These are phyloP conservation scores for Trissonchulus latispiculum DNA, from an alignment of 2,888 invertebrate genomes.

Conservation along the genomic window DNA sequence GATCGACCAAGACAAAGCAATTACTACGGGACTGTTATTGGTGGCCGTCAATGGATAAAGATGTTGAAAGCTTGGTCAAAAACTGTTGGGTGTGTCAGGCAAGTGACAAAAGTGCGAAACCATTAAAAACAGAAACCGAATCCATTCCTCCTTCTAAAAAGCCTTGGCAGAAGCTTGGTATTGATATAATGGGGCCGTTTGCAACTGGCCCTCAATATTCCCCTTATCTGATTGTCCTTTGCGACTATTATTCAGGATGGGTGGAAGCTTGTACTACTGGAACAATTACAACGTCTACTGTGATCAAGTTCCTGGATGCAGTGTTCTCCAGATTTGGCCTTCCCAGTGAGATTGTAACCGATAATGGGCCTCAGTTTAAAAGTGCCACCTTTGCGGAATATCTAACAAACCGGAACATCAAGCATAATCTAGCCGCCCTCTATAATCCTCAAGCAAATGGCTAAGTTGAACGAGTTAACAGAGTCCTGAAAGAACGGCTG, in stretches of 20 bases:
- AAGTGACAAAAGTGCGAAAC: background rate
- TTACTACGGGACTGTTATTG: background rate
- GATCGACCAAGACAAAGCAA: background rate
- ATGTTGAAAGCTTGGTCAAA: background rate
- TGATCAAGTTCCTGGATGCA: background rate
- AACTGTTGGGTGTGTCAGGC: background rate
- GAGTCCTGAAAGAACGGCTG: background rate
- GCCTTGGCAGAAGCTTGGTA: background rate
- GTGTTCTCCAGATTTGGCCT: background rate
- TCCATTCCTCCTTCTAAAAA: background rate
- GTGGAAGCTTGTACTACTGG: background rate
- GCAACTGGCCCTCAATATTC: background rate
- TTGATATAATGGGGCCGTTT: background rate
- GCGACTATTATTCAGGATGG: background rate
- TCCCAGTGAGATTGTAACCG: background rate
- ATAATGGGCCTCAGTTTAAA: background rate
- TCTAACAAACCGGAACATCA: background rate
- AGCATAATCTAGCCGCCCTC: background rate
- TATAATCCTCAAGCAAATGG: background rate
- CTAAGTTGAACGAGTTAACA: background rate
- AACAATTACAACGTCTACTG: background rate
- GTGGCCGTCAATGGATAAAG: background rate
- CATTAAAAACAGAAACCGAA: background rate
- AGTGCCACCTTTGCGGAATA: background rate
- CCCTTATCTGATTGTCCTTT: background rate